Evolutionary conservation across 2,888 invertebrate genomes (phyloP), one percentile per base, ranked within the genome.

Genomic region (Gnatocerus cornutus): DNA sequence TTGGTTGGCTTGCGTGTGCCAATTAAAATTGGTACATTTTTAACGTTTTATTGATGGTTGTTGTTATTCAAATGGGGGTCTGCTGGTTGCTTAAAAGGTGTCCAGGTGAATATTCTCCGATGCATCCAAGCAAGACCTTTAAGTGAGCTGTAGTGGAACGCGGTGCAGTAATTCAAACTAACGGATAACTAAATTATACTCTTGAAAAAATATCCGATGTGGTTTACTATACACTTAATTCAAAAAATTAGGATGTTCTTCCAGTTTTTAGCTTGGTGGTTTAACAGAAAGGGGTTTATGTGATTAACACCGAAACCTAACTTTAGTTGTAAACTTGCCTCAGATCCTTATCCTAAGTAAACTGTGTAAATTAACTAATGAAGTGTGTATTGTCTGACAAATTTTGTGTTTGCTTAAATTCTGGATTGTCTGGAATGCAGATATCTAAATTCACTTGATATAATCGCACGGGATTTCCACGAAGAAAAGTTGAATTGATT

Each of bases 61-160:
- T 29, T 29, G 29, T 29, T 29, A 29, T 29, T n/a, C n/a, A n/a
- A 7, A 33, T 33, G 6, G 33, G 33, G 33, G 33, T 33, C 33
- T 7, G 7, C 2, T 33, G 3, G 21, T 21, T 21, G 7, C 33
- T 4, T 33, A 33, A 33, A 33, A 33, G 33, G 33, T 33, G 33
- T 33, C 33, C 66, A 59, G 66, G 66, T 66, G 66, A 66, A 66
- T 66, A 66, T 55, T 48, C 66, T 66, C 58, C 50, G 27, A 37
- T 50, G 66, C 66, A 52, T 58, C 58, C 29, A 27, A 67, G 50
- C 66, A 58, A 67, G 16, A 48, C 66, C 50, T 50, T 46, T 14
- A 16, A 12, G 48, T 39, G 48, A 48, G 33, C 33, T 33, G 33
- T 33, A 33, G 33, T 33, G 33, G 33, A 33, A 33, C 33, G 33